Evolutionary conservation across 2,113 vertebrate species (phyloP).

Genomic region (Labrus mixtus): DNA sequence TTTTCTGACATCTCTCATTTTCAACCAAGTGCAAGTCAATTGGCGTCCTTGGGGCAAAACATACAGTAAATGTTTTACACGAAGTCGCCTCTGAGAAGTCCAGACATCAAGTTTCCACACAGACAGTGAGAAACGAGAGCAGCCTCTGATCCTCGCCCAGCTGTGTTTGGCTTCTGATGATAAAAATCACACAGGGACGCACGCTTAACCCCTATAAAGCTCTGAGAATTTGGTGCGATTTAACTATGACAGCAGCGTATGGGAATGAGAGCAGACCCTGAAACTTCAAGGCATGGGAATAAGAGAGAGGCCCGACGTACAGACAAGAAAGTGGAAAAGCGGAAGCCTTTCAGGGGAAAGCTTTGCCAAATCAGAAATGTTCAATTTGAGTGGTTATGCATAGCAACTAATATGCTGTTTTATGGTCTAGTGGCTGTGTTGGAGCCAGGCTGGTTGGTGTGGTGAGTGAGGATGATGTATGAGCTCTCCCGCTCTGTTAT

Average conservation of each 20-base stretch:
- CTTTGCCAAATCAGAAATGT: constrained; percentile 70
- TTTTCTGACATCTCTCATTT: constrained; percentile 23
- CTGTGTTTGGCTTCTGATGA: constrained; percentile 65
- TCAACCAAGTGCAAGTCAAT: constrained; percentile 1
- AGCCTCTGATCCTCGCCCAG: constrained; percentile 61
- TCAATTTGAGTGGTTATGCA: constrained; percentile 61
- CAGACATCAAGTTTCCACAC: constrained; percentile 50
- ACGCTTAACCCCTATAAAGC: constrained; percentile 45
- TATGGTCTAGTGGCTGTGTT: constrained; percentile 70
- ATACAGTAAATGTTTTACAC: constrained; percentile 26
- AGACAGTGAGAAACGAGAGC: constrained; percentile 46
- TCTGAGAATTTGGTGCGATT: constrained; percentile 46
- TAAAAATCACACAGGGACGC: constrained; percentile 60
- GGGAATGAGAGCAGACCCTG: constrained; percentile 45
- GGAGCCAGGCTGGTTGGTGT: constrained; percentile 76
- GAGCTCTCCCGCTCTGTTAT: constrained; percentile 74
- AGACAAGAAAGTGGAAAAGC: constrained; percentile 17
- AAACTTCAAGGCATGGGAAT: constrained; percentile 43
- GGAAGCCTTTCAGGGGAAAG: constrained; percentile 18
- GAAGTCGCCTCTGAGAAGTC: constrained; percentile 30
- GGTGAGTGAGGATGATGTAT: constrained; percentile 77
- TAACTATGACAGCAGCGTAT: constrained; percentile 53
- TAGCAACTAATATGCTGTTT: constrained; percentile 70
- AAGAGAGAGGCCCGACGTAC: constrained; percentile 14
- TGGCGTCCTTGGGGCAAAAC: constrained; percentile 19